Conservation (phyloP, 2,797 vertebrate species). For the Kryptopterus vitreolus region DNA sequence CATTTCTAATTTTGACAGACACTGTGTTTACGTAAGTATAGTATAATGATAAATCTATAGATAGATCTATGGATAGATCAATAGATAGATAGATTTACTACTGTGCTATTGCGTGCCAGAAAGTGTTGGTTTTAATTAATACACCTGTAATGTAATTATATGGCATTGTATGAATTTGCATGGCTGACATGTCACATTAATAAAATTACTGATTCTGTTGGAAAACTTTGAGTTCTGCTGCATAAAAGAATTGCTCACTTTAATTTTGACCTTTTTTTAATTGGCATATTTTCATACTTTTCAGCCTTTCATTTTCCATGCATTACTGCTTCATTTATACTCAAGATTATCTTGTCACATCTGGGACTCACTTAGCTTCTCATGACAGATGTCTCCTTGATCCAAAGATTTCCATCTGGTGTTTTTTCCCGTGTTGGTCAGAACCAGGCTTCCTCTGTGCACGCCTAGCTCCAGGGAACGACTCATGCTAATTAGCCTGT, state of each 20-base stretch:
- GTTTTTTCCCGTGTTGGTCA: conserved; percentile 53
- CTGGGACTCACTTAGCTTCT: conserved; percentile 66
- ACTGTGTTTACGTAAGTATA: too few relatives aligned
- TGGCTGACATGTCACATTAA: not conserved
- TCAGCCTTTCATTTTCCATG: not conserved
- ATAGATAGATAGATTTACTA: too few relatives aligned
- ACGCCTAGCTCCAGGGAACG: conserved; percentile 58
- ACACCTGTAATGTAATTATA: not conserved
- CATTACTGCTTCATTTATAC: not conserved
- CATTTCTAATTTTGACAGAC: too few relatives aligned
- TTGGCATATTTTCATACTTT: too few relatives aligned
- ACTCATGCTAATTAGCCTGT: conserved; percentile 63
- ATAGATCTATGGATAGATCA: too few relatives aligned
- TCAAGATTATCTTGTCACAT: not conserved
- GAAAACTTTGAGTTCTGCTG: not conserved
- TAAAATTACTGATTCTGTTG: not conserved
- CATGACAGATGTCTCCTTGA: conserved; percentile 68
- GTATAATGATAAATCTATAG: too few relatives aligned
- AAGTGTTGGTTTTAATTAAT: not conserved
- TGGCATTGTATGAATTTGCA: not conserved
- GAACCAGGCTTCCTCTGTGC: conserved; percentile 40
- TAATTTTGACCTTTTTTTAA: too few relatives aligned
- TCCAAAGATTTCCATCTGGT: conserved; percentile 71
- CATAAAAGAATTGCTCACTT: not conserved
- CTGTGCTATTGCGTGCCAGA: not conserved